phyloP scores from a whole-genome alignment of 2,113 vertebrate genomes.

The Columba janthina region DNA sequence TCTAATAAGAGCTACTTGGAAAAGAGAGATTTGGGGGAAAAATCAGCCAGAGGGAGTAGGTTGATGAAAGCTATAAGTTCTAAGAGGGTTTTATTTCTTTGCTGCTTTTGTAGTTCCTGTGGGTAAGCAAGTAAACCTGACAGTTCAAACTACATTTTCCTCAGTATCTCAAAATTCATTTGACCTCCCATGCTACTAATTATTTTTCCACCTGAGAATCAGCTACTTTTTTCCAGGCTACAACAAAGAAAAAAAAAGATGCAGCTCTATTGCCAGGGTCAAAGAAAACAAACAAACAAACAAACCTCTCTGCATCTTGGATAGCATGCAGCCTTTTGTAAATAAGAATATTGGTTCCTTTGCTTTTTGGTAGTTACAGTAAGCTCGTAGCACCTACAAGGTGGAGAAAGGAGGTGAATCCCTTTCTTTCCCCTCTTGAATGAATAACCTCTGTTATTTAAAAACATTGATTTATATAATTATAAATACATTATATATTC shows the following conservation, averaged over 20 bases:
- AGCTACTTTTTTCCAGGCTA: constrained; percentile 53
- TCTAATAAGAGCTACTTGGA: constrained; percentile 41
- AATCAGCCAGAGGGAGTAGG: constrained; percentile 30
- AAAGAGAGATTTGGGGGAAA: background rate
- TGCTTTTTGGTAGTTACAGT: background rate
- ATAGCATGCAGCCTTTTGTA: background rate
- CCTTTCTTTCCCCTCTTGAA: background rate
- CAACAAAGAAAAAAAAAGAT: background rate
- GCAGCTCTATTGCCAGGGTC: background rate
- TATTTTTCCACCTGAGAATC: constrained; percentile 61
- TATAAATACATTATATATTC: background rate
- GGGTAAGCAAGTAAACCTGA: constrained; percentile 57
- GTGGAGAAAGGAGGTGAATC: background rate
- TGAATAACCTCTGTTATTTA: background rate
- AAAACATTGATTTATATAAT: background rate
- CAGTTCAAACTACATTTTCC: constrained; percentile 60
- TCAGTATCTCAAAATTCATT: constrained; percentile 57
- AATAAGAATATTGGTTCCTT: background rate
- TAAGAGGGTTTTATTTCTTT: constrained; percentile 52
- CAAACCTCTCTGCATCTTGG: background rate
- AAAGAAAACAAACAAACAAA: background rate
- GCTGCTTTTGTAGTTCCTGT: constrained; percentile 57
- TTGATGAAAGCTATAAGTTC: constrained; percentile 35
- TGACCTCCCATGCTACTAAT: constrained; percentile 54
- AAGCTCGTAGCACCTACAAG: background rate